These are phyloP conservation scores for Drosophila equinoxialis DNA, from an alignment of 1,140 invertebrate genomes.

Conservation along the genomic window DNA sequence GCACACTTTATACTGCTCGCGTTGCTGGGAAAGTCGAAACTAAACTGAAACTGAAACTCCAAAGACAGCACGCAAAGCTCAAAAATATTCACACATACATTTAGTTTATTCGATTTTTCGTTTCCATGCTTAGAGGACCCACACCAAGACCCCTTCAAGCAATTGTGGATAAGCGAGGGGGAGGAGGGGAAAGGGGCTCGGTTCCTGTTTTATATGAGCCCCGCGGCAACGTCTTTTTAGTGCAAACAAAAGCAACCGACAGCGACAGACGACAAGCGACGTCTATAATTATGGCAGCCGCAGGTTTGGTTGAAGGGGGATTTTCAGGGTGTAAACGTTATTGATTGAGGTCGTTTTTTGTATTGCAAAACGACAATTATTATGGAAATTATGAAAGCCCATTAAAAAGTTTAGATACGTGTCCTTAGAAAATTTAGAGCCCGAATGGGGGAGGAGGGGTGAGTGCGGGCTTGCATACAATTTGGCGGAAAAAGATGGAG, in stretches of 20 bases:
- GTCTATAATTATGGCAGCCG: slow-evolving; percentile 66
- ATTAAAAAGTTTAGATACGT: slow-evolving; percentile 39
- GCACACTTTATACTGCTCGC: not conserved
- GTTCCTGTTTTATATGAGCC: slow-evolving; percentile 56
- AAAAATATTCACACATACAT: slow-evolving; percentile 64
- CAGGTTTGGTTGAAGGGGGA: not conserved
- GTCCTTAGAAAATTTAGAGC: not conserved
- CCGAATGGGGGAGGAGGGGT: not conserved
- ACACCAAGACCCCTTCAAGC: slow-evolving; percentile 32
- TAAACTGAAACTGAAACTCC: slow-evolving; percentile 52
- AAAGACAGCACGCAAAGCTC: slow-evolving; percentile 61
- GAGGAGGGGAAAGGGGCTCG: not conserved
- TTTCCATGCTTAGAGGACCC: slow-evolving; percentile 39
- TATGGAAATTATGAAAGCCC: slow-evolving; percentile 49
- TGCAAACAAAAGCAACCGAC: slow-evolving; percentile 60
- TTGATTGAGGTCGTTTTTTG: slow-evolving; percentile 60
- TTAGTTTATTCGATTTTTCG: slow-evolving; percentile 78
- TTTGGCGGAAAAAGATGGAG: not conserved
- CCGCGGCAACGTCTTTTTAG: slow-evolving; percentile 67
- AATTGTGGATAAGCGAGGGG: not conserved
- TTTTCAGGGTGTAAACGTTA: slow-evolving; percentile 41
- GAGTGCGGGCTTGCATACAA: no score
- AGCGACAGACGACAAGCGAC: slow-evolving; percentile 30
- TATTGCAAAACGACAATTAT: slow-evolving; percentile 50
- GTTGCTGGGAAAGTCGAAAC: slow-evolving; percentile 37